These are phyloP conservation scores for Remorina albescens DNA, from an alignment of 2,797 vertebrate species.

Conservation along the genomic window DNA sequence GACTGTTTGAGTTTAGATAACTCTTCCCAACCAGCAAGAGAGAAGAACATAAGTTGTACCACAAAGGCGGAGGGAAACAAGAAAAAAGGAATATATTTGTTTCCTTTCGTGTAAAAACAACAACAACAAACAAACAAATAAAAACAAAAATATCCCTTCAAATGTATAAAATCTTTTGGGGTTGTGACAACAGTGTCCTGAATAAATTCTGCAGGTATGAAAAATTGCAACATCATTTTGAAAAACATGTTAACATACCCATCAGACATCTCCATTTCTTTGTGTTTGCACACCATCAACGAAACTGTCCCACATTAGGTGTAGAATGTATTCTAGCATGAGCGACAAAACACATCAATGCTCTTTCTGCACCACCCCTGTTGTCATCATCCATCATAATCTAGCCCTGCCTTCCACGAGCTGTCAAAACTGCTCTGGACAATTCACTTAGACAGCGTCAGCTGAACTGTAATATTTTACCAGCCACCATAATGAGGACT, in stretches of 20 bases:
- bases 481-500: constrained; percentile 78
- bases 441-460: constrained; percentile 83
- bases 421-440: constrained; percentile 81
- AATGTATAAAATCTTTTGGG: constrained; percentile 25
- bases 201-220: constrained; percentile 68
- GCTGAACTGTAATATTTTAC: constrained; percentile 81
- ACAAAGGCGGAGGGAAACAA: constrained; percentile 48
- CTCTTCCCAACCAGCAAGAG: constrained; percentile 26
- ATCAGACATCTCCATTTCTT: constrained; percentile 64
- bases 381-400: constrained; percentile 85
- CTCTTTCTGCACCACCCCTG: constrained; percentile 68
- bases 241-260: constrained; percentile 74
- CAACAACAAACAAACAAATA: too few species aligned
- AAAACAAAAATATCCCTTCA: too few species aligned
- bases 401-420: constrained; percentile 74
- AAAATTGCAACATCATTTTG: constrained; percentile 67
- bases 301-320: constrained; percentile 65
- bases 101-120: constrained; percentile 25
- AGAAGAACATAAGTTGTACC: constrained; percentile 34
- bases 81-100: constrained; percentile 32
- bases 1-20: constrained; percentile 30
- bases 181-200: constrained; percentile 37
- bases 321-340: constrained; percentile 72
- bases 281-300: constrained; percentile 44
- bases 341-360: constrained; percentile 78